phyloP scores from a whole-genome alignment of 2,113 vertebrate genomes.

The Megaptera novaeangliae region DNA sequence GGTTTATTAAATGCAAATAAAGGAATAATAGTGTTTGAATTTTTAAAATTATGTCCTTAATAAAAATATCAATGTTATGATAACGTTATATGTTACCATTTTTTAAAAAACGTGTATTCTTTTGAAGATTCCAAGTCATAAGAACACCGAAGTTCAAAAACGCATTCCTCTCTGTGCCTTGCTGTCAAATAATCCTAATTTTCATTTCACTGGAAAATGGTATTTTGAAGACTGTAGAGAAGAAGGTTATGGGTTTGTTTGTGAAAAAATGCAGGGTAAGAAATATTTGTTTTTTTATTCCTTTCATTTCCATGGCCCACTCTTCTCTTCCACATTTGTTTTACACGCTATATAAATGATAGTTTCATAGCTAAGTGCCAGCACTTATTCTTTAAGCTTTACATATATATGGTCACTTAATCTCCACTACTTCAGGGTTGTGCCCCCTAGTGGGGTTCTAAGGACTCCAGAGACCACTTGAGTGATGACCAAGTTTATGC shows the following conservation, averaged over 20 bases:
- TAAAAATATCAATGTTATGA: constrained; percentile 19
- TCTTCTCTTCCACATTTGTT: constrained; percentile 7
- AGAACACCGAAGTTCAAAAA: constrained; percentile 61
- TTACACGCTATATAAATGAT: background rate
- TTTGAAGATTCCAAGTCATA: constrained; percentile 76
- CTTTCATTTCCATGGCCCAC: background rate
- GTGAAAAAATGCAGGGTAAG: constrained; percentile 92
- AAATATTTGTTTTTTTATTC: constrained; percentile 49
- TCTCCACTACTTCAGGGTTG: background rate
- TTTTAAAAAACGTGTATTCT: constrained; percentile 36
- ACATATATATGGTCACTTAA: background rate
- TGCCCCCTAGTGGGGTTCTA: background rate
- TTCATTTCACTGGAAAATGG: constrained; percentile 94
- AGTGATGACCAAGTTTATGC: background rate
- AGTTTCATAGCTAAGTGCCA: background rate
- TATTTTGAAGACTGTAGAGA: constrained; percentile 90
- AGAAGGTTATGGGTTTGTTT: constrained; percentile 90
- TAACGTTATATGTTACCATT: background rate
- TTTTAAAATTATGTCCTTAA: background rate
- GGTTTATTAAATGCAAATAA: constrained; percentile 39
- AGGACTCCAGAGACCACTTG: background rate
- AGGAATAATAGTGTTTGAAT: constrained; percentile 20
- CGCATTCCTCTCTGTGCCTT: constrained; percentile 84
- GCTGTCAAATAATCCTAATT: constrained; percentile 91
- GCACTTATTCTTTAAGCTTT: background rate